Conservation (phyloP, 2,888 invertebrate genomes). For the Polyommatus icarus region DNA sequence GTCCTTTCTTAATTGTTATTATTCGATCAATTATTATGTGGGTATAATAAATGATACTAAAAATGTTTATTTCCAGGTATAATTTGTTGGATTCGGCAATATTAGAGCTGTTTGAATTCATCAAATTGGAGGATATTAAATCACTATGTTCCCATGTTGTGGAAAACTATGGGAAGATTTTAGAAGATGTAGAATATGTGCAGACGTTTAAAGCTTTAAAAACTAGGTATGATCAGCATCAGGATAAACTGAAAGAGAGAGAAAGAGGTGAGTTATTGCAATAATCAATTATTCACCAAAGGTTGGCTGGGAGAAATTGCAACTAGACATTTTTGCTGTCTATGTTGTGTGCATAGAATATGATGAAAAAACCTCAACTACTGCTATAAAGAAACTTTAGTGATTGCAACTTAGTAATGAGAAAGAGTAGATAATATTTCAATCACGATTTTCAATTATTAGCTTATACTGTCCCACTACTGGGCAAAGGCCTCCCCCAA, state of each 20-base stretch:
- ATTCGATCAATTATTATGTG: neutral
- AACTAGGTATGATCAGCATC: conserved; percentile 93
- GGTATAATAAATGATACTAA: neutral
- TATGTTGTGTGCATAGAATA: too few species aligned
- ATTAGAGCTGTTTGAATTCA: conserved; percentile 99
- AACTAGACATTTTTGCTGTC: too few species aligned
- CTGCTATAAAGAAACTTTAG: too few species aligned
- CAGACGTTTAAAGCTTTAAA: conserved; percentile 98
- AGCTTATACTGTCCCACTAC: too few species aligned
- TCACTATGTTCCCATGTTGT: conserved; percentile 95
- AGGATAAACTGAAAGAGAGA: conserved; percentile 93
- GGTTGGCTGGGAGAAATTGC: too few species aligned
- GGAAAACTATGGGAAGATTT: conserved; percentile 96
- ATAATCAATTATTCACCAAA: neutral
- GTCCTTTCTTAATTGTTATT: neutral
- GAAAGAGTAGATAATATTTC: too few species aligned
- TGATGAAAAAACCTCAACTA: too few species aligned
- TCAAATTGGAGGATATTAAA: conserved; percentile 95
- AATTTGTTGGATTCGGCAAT: conserved; percentile 99
- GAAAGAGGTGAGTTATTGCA: conserved; percentile 82
- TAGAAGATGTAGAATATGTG: conserved; percentile 98
- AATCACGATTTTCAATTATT: too few species aligned
- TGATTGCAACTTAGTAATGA: too few species aligned
- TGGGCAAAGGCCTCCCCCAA: too few species aligned
- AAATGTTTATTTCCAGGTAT: conserved; percentile 78